Evolutionary conservation across 1,140 invertebrate genomes (phyloP), one percentile per base, ranked within the genome.

Genomic region (Heliconius hermathena): DNA sequence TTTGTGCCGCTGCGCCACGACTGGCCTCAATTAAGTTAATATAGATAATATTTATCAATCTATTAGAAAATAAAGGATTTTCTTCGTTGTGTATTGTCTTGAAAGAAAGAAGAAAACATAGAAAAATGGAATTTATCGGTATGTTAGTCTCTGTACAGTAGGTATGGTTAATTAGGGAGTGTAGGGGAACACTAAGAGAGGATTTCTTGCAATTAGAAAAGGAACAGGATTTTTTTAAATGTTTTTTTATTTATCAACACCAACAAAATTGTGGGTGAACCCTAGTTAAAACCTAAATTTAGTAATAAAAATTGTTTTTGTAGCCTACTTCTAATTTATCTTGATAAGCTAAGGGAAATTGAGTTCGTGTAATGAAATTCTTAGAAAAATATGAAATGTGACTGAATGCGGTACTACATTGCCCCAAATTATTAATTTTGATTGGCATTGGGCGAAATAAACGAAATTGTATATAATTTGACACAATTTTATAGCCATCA

Each of bases 391-490:
- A 18, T 66, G 60, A 26, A 66, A 26, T 66, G 3, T 66, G 9
- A 11, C 11, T 26, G 9, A 26, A 22, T 26, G 60, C 60, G 60
- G 60, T 26, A 29, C 60, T 29, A 66, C 9, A 66, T 26, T 41
- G 57, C 36, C 38, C 54, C 18, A 66, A 20, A 22, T 76, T 70
- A 76, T 76, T 76, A 76, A 76, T 76, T 70, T 71, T 76, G 60
- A 76, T 71, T 60, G 60, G 36, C 74, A 74, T 9, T 18, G 54
- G 36, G 20, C n/a, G 29, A 38, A 41, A 41, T 76, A 66, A 41
- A 29, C 41, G 20, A 46, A 41, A 76, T 54, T 41, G 57, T 76
- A 52, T 46, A 57, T 76, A 75, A 41, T 76, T 66, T 20, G 29
- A 38, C 38, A 46, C 18, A 38, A 46, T 76, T 76, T 66, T 76